Base-by-base conservation (phyloP, 1,140 invertebrate species). In the Halyomorpha halys region DNA sequence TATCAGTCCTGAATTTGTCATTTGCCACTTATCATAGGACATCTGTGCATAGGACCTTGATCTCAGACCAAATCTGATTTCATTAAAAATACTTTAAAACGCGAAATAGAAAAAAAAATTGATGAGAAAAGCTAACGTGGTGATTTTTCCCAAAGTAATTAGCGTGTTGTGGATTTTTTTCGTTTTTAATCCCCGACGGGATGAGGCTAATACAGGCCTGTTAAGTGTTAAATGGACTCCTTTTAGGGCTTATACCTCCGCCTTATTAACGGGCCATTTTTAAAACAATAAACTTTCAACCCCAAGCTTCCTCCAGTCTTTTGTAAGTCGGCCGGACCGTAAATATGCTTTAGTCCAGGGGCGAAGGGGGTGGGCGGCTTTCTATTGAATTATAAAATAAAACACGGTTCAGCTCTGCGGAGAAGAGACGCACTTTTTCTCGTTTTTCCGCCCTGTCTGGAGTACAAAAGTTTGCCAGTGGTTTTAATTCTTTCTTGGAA, bases 331-430 rank as follows among this genome's bases (percentile, higher is more conserved):
- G 21, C 9, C n/a, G 16, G 19, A 59, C 23, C 56, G n/a, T 59
- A 30, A 39, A 39, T 39, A 39, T 39, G 34, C 56, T 30, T 59
- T 59, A 27, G 56, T 27, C 56, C 21, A 2, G 19, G 16, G n/a
- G 13, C 30, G 18, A 14, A 25, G 56, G 56, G 25, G 21, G 21
- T 23, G 25, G 21, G 56, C 8, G 19, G 34, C 47, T 27, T 59
- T 30, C 56, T 59, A 59, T 59, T 59, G 56, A 59, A 59, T 59
- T 59, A 59, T 59, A 59, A 59, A 59, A 59, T 59, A 59, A 59
- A 59, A 59, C 56, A 59, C 23, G 56, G 21, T 59, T 59, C 23
- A 23, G 19, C 56, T 27, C 13, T 25, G 56, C 23, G 14, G 21
- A 9, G 21, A 18, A n/a, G 23, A 30, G 56, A 59, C 30, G 23